A percentile compares a stretch with the other conserved stretches of the same genome.
phyloP scores from a whole-genome alignment of 2,888 invertebrate genomes.

The Caenorhabditis drosophilae region DNA sequence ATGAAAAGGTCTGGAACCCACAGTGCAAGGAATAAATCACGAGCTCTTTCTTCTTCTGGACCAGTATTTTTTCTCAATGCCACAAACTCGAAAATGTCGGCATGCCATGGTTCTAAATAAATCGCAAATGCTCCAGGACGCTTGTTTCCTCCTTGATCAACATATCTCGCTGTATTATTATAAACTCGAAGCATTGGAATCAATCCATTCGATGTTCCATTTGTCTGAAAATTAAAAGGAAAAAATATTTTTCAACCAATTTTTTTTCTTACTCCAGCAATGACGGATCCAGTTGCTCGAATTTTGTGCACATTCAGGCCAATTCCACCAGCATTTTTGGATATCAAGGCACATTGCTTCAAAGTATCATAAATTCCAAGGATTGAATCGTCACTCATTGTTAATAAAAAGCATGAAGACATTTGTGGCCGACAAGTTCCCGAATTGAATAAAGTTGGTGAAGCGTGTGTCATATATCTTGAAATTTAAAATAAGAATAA shows the following conservation, averaged over 20 bases:
- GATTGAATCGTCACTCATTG: slow-evolving; percentile 86
- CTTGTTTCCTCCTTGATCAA: slow-evolving; percentile 97
- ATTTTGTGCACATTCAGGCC: slow-evolving; percentile 95
- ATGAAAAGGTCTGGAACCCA: slow-evolving; percentile 98
- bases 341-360: slow-evolving; percentile 83
- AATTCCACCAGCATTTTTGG: slow-evolving; percentile 95
- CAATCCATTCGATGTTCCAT: slow-evolving; percentile 91
- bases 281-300: slow-evolving; percentile 86
- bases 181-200: slow-evolving; percentile 94
- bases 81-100: slow-evolving; percentile 92
- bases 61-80: slow-evolving; percentile 93
- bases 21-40: slow-evolving; percentile 93
- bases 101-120: slow-evolving; percentile 98
- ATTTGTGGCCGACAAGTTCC: slow-evolving; percentile 87
- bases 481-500: no score
- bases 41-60: slow-evolving; percentile 84
- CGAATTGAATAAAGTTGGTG: slow-evolving; percentile 94
- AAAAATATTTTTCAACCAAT: background rate
- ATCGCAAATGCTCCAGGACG: slow-evolving; percentile 96
- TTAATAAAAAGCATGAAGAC: slow-evolving; percentile 90
- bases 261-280: slow-evolving; percentile 80
- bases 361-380: slow-evolving; percentile 67
- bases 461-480: slow-evolving; percentile 98
- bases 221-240: slow-evolving; percentile 74
- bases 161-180: slow-evolving; percentile 93